Base-by-base conservation (phyloP, 2,113 vertebrate species). In the Pluvialis apricaria region DNA sequence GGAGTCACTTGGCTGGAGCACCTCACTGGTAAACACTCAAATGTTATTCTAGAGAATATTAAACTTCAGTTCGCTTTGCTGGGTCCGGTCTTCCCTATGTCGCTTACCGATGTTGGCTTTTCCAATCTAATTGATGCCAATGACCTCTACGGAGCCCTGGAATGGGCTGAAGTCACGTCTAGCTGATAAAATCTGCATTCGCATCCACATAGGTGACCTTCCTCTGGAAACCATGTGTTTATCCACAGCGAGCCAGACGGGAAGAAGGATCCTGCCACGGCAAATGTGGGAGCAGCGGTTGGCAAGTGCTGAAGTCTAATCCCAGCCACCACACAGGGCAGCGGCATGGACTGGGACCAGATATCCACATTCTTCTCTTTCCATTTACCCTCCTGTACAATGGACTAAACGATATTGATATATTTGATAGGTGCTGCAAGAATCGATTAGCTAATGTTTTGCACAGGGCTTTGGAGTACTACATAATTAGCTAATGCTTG, bases 401-500 rank as follows among this genome's bases (percentile, higher is more conserved):
- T 14, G 60, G 55, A 62, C 36, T 42, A 44, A n/a, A 31, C 36
- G 57, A 47, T 26, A 82, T 6, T 52, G 92, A 78, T 86, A 20
- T 34, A 68, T 90, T 66, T 62, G 51, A 71, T n/a, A 66, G 85
- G 38, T 54, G 47, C 22, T 57, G 70, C 77, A 65, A 65, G 86
- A 83, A 92, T 22, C 82, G 66, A 92, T 92, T 64, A 71, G 77
- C n/a, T 92, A 49, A 68, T 45, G 78, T 79, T 83, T 93, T 86
- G 70, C 82, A 81, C 49, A 5, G 88, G 68, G 54, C 80, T 78
- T 85, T 77, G 88, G 83, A 97, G 80, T 55, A 26, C 69, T 71
- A 16, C 28, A 45, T 40, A 88, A 91, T 95, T 90, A 90, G 78
- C 75, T 93, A 80, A 95, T 73, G 93, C 72, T 92, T 86, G 82